A percentile compares a stretch with the other conserved stretches of the same genome.
These are phyloP conservation scores for Hippocampus zosterae DNA, from an alignment of 2,113 vertebrate genomes.

Conservation along the genomic window DNA sequence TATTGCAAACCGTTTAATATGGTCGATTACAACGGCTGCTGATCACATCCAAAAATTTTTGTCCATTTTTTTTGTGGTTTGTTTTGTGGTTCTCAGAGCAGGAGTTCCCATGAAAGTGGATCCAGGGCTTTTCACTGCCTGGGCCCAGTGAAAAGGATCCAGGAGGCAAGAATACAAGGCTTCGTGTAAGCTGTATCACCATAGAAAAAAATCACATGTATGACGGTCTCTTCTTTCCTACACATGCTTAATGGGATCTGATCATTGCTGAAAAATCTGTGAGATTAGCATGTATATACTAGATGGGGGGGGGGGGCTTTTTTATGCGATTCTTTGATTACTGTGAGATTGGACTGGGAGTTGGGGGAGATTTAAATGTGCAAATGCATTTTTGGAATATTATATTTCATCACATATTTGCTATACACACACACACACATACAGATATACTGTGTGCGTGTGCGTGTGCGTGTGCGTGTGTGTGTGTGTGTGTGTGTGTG, in stretches of 20 bases:
- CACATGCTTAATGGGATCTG: not conserved
- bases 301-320: too few species aligned
- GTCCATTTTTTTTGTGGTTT: not conserved
- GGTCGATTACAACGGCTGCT: not conserved
- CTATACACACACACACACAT: too few species aligned
- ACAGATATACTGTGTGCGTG: too few species aligned
- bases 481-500: too few species aligned
- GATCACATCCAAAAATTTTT: not conserved
- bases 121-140: conserved; percentile 57
- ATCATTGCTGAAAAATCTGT: not conserved
- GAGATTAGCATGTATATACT: not conserved
- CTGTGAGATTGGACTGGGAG: too few species aligned
- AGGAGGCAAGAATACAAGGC: conserved; percentile 47
- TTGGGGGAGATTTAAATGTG: too few species aligned
- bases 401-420: too few species aligned
- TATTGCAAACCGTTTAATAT: not conserved
- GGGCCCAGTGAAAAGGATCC: conserved; percentile 51
- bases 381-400: too few species aligned
- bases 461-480: too few species aligned
- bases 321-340: too few species aligned
- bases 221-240: not conserved
- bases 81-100: not conserved
- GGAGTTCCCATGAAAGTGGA: conserved; percentile 69
- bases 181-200: conserved; percentile 47
- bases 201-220: conserved; percentile 22